Base-by-base conservation (phyloP, 2,113 vertebrate species). In the Hyla sarda region DNA sequence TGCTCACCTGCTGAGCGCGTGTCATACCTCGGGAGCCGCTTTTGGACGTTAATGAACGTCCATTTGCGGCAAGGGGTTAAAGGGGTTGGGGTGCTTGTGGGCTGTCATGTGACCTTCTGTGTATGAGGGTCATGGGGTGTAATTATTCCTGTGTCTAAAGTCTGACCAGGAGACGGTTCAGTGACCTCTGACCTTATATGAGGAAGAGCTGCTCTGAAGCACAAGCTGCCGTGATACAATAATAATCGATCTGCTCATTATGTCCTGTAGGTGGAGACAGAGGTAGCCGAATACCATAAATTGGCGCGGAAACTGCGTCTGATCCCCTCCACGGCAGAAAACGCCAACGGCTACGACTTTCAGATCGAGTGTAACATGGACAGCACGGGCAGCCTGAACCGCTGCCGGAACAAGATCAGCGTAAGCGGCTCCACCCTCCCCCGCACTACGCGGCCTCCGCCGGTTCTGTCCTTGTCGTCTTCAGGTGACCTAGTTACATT, bases 231-330 rank as follows among this genome's bases (percentile, higher is more conserved):
- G n/a, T 28, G 25, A 62, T 17, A 1, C 62, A 32, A 5, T 5
- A 65, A 23, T 0, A 23, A 56, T 1, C 5, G 5, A 21, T 5
- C 54, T 56, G 48, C 41, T 45, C 41, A 45, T 6, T 54, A n/a
- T 73, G 23, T 84, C 85, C 83, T 48, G 58, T 88, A 99, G 98
- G 93, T 92, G 0, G 97, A 98, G 93, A 77, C 94, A 47, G 96
- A 95, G 50, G 89, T 98, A 58, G 85, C 93, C 16, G 96, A 99
- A 73, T 99, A 97, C 86, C 96, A 99, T 88, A 99, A 97, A 82
- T 82, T 98, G 89, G 98, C 97, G 78, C 95, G 98, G 86, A 99
- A 98, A 87, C 90, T 99, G 88, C 98, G 99, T 92, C 94, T 99
- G 85, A 96, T 99, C 45, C 97, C 98, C 5, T 89, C 92, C 58